Evolutionary conservation across 2,113 vertebrate genomes (phyloP), one percentile per base, ranked within the genome.

Genomic region (Zosterops hypoxanthus): DNA sequence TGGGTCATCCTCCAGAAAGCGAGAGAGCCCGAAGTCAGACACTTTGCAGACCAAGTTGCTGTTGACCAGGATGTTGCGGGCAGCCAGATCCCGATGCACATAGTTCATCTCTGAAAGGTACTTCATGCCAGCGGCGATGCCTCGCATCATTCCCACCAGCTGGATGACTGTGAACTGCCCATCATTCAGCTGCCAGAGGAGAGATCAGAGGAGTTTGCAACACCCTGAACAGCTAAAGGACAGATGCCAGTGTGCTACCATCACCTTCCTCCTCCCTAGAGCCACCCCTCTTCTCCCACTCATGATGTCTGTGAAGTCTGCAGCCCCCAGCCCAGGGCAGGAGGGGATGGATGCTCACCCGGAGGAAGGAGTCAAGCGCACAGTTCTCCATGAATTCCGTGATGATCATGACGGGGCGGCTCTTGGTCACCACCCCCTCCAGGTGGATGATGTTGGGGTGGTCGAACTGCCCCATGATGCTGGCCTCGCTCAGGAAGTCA

Each of bases 301-400:
- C 21, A n/a, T 2, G 1, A 50, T 14, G 23, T 31, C 47, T 33
- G n/a, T 12, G 25, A 33, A 19, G 39, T 39, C 50, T 39, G 47
- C 53, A 81, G 24, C 15, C 14, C 52, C 31, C 52, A 66, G 50
- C n/a, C 8, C 29, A 24, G 46, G 28, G 49, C 66, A 80, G 50
- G 29, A 57, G 14, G 5, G 52, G 28, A 34, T 28, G 36, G 52
- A 31, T 57, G 14, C 98, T 98, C 92, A 99, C 99, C 98, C 99
- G 98, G 19, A 99, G 98, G 97, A 99, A 99, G 31, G 99, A 99
- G 90, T 99, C 99, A 25, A 99, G 98, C 0, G 99, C 99, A 0
- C 99, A 99, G 47, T 99, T 99, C 97, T 99, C 99, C 99, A 99
- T 99, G 98, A 99, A 99, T 88, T 99, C 99, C 0, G 99, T 99